These are phyloP conservation scores for Rhombomys opimus DNA, from an alignment of 2,113 vertebrate species.

Conservation along the genomic window DNA sequence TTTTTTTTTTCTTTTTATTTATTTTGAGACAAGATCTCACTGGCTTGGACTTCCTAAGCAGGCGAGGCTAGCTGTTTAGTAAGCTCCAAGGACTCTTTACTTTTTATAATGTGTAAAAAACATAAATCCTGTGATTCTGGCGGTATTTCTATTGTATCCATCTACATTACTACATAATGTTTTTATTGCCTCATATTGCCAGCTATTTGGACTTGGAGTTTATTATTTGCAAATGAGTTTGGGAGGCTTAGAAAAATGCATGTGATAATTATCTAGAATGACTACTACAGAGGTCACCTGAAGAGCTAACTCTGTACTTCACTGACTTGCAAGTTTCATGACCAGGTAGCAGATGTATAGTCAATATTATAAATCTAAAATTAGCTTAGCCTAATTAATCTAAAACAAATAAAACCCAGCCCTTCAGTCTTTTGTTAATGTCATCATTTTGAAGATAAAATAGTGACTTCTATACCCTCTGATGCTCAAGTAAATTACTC, in stretches of 20 bases:
- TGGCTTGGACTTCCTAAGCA: too few species aligned
- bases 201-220: background rate
- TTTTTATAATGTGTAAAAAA: background rate
- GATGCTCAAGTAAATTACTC: background rate
- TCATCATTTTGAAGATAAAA: background rate
- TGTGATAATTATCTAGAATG: background rate
- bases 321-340: background rate
- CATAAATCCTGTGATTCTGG: background rate
- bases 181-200: background rate
- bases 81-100: too few species aligned
- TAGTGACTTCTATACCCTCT: background rate
- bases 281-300: conserved; percentile 2
- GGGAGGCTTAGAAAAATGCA: background rate
- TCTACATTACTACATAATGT: conserved; percentile 8
- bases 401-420: conserved; percentile 22
- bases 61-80: too few species aligned
- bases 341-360: background rate
- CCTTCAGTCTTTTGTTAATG: background rate
- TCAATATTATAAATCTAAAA: background rate
- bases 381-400: background rate
- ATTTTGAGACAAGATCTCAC: too few species aligned
- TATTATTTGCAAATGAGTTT: conserved; percentile 29
- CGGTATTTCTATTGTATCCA: conserved; percentile 12
- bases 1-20: too few species aligned
- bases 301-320: background rate